Percentiles rank a stretch among this genome's conserved stretches.
Conservation (phyloP, 2,888 invertebrate genomes). For the Melipona beecheii region DNA sequence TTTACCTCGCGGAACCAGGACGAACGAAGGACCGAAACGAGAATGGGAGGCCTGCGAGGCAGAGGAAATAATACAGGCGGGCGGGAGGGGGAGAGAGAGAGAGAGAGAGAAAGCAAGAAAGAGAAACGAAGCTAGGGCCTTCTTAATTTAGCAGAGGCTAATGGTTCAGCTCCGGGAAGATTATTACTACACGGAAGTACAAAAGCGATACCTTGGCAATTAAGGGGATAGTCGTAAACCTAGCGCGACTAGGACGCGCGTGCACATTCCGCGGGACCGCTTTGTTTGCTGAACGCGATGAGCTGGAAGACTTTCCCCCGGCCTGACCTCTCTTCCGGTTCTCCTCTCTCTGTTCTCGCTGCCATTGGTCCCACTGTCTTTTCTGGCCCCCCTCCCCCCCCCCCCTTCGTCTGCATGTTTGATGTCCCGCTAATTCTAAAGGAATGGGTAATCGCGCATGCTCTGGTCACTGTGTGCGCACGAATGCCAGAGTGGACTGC, state of each 20-base stretch:
- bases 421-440: constrained; percentile 78
- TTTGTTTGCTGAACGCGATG: constrained; percentile 64
- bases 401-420: constrained; percentile 57
- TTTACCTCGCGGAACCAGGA: constrained; percentile 42
- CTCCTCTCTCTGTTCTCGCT: constrained; percentile 54
- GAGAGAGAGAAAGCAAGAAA: background rate
- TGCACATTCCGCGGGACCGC: constrained; percentile 40
- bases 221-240: constrained; percentile 78
- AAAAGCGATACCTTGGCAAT: constrained; percentile 83
- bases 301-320: constrained; percentile 45
- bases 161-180: constrained; percentile 74
- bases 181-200: constrained; percentile 78
- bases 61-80: background rate
- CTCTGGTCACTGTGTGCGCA: constrained; percentile 43
- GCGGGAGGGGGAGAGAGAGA: too few relatives aligned
- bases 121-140: constrained; percentile 5
- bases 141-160: constrained; percentile 61
- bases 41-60: constrained; percentile 50
- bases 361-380: constrained; percentile 53
- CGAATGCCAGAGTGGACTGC: constrained; percentile 43
- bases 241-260: constrained; percentile 50
- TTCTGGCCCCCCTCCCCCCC: constrained; percentile 14
- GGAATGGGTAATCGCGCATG: constrained; percentile 78
- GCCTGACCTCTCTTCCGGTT: constrained; percentile 43
- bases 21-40: constrained; percentile 48